Evolutionary conservation across 2,113 vertebrate genomes (phyloP).

Genomic region (Mustela nigripes): DNA sequence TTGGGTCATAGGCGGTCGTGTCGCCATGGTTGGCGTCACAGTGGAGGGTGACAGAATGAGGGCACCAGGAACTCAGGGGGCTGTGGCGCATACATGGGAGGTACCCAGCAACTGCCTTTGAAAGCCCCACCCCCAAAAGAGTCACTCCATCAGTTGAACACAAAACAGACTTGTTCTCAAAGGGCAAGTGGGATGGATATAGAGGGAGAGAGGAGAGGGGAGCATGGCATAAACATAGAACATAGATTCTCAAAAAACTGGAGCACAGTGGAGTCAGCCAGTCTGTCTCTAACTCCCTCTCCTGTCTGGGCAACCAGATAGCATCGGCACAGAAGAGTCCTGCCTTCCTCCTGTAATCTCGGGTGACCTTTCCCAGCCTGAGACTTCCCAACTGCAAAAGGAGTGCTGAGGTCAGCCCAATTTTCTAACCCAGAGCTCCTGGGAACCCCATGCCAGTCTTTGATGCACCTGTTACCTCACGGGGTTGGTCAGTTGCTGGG

Average conservation of each 20-base stretch:
- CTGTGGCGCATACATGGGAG: not conserved
- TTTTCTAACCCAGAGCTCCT: not conserved
- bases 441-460: not conserved
- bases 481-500: rapidly evolving
- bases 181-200: not conserved
- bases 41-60: conserved; percentile 49
- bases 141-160: not conserved
- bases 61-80: not conserved
- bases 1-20: not conserved
- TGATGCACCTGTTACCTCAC: not conserved
- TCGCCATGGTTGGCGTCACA: not conserved
- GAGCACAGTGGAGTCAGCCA: conserved; percentile 53
- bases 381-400: not conserved
- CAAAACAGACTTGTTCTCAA: not conserved
- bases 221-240: not conserved
- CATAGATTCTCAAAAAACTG: not conserved
- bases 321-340: not conserved
- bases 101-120: not conserved
- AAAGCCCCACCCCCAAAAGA: not conserved
- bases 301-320: conserved; percentile 55
- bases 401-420: not conserved
- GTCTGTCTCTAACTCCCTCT: conserved; percentile 60
- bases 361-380: not conserved
- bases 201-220: not conserved
- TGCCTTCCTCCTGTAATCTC: not conserved